Evolutionary conservation across 2,113 vertebrate genomes (phyloP).

Genomic region (Catharus minimus): DNA sequence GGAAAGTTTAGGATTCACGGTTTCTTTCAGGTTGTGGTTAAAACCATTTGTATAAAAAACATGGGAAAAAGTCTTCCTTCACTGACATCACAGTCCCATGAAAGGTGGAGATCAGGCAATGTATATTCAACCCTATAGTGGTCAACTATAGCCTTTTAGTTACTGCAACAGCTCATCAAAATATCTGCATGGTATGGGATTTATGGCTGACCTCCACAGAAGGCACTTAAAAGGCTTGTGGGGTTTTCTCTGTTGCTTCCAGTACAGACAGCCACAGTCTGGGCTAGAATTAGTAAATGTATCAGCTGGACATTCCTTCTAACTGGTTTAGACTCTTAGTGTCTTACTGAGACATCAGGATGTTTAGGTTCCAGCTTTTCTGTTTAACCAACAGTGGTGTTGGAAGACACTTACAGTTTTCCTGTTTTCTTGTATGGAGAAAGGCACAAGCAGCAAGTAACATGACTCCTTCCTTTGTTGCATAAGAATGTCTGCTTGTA

Average conservation of each 20-base stretch:
- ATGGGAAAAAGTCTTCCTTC: not conserved
- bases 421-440: not conserved
- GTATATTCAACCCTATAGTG: not conserved
- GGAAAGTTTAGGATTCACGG: not conserved
- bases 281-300: constrained; percentile 13
- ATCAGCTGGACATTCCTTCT: constrained; percentile 20
- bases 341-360: not conserved
- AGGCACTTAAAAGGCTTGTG: not conserved
- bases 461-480: not conserved
- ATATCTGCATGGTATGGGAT: fast-evolving
- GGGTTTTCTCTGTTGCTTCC: constrained; percentile 5
- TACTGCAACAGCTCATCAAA: not conserved
- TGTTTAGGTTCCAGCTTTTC: not conserved
- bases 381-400: not conserved
- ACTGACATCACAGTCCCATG: fast-evolving
- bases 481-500: not conserved
- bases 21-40: not conserved
- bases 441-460: not conserved
- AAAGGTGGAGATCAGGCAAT: not conserved
- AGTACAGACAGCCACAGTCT: not conserved
- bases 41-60: not conserved
- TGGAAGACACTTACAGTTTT: not conserved
- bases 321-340: constrained; percentile 27
- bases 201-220: not conserved
- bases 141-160: not conserved